These are phyloP conservation scores for Cinclus mexicanus DNA, from an alignment of 2,113 vertebrate species.

Conservation along the genomic window DNA sequence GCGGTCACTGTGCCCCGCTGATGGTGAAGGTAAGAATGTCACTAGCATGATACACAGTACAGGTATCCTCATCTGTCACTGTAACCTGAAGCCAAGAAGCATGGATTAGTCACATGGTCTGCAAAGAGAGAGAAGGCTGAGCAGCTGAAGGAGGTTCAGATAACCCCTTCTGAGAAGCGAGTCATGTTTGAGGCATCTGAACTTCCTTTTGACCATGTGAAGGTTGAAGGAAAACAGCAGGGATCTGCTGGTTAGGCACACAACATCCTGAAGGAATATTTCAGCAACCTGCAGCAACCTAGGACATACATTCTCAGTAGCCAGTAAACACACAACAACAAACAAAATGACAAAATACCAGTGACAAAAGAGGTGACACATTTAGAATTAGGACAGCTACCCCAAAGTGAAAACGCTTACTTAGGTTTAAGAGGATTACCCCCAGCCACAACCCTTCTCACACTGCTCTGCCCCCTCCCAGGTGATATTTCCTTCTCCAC, in stretches of 20 bases:
- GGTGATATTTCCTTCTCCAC: neutral
- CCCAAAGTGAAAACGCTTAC: neutral
- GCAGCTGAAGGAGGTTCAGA: neutral
- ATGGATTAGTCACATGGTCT: neutral
- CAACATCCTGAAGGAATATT: neutral
- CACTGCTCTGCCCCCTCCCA: neutral
- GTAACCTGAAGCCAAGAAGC: neutral
- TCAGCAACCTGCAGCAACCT: neutral
- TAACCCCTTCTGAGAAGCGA: neutral
- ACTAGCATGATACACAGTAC: neutral
- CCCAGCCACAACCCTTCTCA: neutral
- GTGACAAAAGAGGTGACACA: neutral
- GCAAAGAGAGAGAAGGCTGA: neutral
- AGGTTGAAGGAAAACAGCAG: neutral
- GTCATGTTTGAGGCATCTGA: neutral
- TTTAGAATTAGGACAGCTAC: constrained; percentile 5
- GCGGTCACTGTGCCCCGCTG: neutral
- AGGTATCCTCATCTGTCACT: neutral
- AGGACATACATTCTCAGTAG: neutral
- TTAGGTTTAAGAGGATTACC: constrained; percentile 8
- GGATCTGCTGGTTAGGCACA: neutral
- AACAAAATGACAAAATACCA: neutral
- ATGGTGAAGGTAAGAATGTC: neutral
- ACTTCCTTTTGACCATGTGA: neutral
- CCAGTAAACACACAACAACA: neutral